Evolutionary conservation across 53 echinoderm and acorn worm genomes (phyloP).

Genomic region (Patiria pectinifera): DNA sequence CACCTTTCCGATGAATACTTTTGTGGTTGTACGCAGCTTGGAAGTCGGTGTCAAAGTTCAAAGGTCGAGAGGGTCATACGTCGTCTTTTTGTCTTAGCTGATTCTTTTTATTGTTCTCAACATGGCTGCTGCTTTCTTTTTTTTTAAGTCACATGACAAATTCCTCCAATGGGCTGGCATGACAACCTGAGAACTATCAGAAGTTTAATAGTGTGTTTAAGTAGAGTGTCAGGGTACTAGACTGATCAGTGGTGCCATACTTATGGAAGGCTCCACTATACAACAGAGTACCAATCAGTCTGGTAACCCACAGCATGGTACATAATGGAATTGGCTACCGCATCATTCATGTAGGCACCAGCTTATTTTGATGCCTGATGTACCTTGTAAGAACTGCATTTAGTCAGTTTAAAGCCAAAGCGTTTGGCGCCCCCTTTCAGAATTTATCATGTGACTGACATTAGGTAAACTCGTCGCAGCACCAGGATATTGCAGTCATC

Average conservation of each 20-base stretch:
- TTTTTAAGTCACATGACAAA: conserved; percentile 48
- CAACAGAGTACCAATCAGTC: background rate
- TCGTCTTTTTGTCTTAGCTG: conserved; percentile 49
- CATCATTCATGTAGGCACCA: background rate
- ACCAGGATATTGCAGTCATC: conserved; percentile 24
- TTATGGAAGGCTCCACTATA: background rate
- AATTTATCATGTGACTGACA: conserved; percentile 56
- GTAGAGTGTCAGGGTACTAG: conserved; percentile 17
- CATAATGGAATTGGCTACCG: background rate
- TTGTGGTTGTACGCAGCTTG: conserved; percentile 52
- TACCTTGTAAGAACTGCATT: background rate
- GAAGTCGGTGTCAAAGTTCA: conserved; percentile 59
- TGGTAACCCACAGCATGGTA: background rate
- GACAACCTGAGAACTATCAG: conserved; percentile 34
- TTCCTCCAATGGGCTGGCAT: conserved; percentile 29
- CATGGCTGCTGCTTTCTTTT: conserved; percentile 28
- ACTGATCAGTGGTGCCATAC: background rate
- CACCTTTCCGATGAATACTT: conserved; percentile 58
- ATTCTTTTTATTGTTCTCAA: conserved; percentile 44
- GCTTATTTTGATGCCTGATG: background rate
- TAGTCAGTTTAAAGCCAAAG: conserved; percentile 2
- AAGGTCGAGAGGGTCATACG: conserved; percentile 57
- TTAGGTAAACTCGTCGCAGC: conserved; percentile 16
- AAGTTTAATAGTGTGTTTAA: background rate
- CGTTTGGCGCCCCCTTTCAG: conserved; percentile 14